These are phyloP conservation scores for Oxystoma pomonae DNA, from an alignment of 2,888 invertebrate species.

Conservation along the genomic window DNA sequence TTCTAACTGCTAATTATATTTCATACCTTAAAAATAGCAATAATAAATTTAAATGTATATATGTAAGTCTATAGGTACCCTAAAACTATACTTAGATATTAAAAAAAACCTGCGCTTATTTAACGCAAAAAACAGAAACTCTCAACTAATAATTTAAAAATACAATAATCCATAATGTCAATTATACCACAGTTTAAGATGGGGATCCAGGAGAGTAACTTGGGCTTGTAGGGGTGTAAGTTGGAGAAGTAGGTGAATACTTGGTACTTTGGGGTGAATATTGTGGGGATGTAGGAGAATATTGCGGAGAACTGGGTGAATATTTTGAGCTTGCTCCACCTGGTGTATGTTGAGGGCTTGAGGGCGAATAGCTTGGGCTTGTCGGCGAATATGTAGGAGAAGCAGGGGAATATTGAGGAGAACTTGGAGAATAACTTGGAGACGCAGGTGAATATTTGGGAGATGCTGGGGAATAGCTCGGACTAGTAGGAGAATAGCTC, in stretches of 20 bases:
- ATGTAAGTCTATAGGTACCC: too few relatives aligned
- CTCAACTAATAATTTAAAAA: too few relatives aligned
- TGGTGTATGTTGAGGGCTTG: slow-evolving; percentile 66
- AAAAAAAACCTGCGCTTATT: too few relatives aligned
- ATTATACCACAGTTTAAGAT: slow-evolving; percentile 10
- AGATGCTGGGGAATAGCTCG: slow-evolving; percentile 72
- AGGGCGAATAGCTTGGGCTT: slow-evolving; percentile 66
- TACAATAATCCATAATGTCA: too few relatives aligned
- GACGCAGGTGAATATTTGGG: slow-evolving; percentile 67
- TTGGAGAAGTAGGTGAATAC: slow-evolving; percentile 77
- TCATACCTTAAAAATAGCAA: too few relatives aligned
- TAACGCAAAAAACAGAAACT: too few relatives aligned
- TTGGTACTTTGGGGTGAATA: slow-evolving; percentile 77
- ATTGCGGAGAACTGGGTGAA: slow-evolving; percentile 73
- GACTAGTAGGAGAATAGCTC: slow-evolving; percentile 78
- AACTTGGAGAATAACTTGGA: slow-evolving; percentile 58
- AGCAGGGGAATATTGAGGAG: slow-evolving; percentile 69
- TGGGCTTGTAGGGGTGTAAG: slow-evolving; percentile 74
- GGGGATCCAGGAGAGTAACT: slow-evolving; percentile 24
- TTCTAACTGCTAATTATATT: too few relatives aligned
- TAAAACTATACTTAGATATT: too few relatives aligned
- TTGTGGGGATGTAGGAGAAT: slow-evolving; percentile 72
- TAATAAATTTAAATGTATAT: too few relatives aligned
- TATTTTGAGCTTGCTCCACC: slow-evolving; percentile 63
- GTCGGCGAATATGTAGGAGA: slow-evolving; percentile 81